Evolutionary conservation across 2,888 invertebrate genomes (phyloP), one percentile per base, ranked within the genome.

Genomic region (Muscina levida): DNA sequence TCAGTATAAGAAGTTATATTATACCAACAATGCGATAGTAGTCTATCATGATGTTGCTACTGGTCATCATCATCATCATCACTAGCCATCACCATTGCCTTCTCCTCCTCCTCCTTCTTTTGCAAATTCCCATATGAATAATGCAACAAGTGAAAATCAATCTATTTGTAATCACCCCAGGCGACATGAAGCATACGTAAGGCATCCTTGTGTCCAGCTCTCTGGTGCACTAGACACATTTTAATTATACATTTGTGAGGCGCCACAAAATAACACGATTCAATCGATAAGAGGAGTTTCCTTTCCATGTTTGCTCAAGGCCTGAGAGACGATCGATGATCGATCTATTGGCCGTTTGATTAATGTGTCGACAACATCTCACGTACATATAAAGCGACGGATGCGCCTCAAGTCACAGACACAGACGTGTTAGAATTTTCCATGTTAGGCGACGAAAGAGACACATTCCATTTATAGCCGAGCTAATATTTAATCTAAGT

Each of bases 161-260:
- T 72, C 15, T 39, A 24, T 31, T 22, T 56, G 15, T 31, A 44
- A 44, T 24, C n/a, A 15, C 39, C 39, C 59, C 15, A 5, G 39
- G 15, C 6, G 17, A 56, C 74, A 72, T 62, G 31, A 3, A 31
- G 31, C 31, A 31, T 3, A 56, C 72, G 65, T 22, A 66, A 59
- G 66, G 67, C 77, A 77, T 81, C 74, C 75, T 77, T 81, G 65
- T 70, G n/a, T 76, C 57, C 75, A 72, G 44, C 67, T 59, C 65
- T n/a, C n/a, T n/a, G n/a, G n/a, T 72, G 44, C 68, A 68, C 31
- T 71, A 77, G 81, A 77, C 77, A 72, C 72, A 72, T 72, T 62
- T 72, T 77, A 81, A 81, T 81, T 81, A 77, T 77, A 77, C 68
- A 75, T 71, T 77, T 74, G 46, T 22, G 53, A 81, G 81, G 81